These are phyloP conservation scores for Sebastes goodei DNA, from an alignment of 2,797 vertebrate genomes.

Conservation along the genomic window DNA sequence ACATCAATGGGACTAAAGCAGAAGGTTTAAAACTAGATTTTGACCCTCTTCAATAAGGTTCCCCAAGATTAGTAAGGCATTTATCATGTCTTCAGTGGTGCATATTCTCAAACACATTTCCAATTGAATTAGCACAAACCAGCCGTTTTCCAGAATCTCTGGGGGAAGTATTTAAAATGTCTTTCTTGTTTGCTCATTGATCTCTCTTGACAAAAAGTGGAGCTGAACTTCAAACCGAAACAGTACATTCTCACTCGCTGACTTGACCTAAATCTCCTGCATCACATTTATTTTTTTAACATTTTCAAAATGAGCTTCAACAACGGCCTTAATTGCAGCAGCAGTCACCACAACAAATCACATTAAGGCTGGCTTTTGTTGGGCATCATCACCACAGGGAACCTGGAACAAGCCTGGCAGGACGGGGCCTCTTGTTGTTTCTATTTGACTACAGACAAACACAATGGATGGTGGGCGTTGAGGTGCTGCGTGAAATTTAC, in stretches of 20 bases:
- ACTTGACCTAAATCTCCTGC: slow-evolving; percentile 29
- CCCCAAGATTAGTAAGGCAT: not conserved
- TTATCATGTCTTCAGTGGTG: not conserved
- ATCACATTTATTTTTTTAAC: not conserved
- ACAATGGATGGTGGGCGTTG: slow-evolving; percentile 54
- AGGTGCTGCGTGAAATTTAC: slow-evolving; percentile 67
- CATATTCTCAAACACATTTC: not conserved
- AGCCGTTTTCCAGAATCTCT: not conserved
- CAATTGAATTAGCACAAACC: not conserved
- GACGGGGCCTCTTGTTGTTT: slow-evolving; percentile 47
- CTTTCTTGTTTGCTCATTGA: not conserved
- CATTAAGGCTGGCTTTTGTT: slow-evolving; percentile 17
- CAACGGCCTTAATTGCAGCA: slow-evolving; percentile 10
- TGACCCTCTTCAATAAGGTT: not conserved
- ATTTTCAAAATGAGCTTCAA: slow-evolving; percentile 2
- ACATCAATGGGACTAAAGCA: not conserved
- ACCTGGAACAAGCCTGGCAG: slow-evolving; percentile 21
- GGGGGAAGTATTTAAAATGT: not conserved
- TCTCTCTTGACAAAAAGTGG: not conserved
- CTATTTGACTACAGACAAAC: slow-evolving; percentile 57
- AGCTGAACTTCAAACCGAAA: not conserved
- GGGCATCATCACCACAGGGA: slow-evolving; percentile 26
- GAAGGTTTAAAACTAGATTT: not conserved
- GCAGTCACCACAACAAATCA: slow-evolving; percentile 7
- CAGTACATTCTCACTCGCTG: not conserved